Conservation (phyloP, 2,113 vertebrate species). For the Apus apus region DNA sequence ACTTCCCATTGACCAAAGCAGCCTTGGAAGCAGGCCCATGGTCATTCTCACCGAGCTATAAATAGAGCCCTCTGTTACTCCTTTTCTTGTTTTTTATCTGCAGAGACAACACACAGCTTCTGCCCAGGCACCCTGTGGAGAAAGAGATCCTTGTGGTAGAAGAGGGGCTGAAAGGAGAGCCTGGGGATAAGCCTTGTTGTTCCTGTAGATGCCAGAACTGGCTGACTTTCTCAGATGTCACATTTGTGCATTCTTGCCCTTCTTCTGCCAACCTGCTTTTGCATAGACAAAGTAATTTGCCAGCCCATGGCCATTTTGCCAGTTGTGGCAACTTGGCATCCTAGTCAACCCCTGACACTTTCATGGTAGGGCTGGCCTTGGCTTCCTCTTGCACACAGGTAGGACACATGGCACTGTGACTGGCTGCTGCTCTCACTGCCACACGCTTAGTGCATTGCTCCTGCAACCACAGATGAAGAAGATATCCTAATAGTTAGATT, state of each 20-base stretch:
- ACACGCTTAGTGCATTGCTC: background rate
- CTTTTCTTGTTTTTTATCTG: background rate
- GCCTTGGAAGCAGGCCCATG: background rate
- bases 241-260: background rate
- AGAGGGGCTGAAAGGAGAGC: background rate
- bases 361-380: background rate
- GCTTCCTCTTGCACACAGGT: background rate
- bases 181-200: background rate
- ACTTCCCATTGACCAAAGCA: background rate
- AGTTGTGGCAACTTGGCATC: background rate
- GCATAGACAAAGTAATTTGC: background rate
- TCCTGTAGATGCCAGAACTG: background rate
- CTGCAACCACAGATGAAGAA: slow-evolving; percentile 12
- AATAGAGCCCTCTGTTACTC: background rate
- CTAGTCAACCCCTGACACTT: background rate
- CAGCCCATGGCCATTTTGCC: background rate
- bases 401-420: background rate
- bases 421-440: background rate
- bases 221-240: background rate
- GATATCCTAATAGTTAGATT: slow-evolving; percentile 16
- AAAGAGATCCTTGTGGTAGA: background rate
- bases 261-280: background rate
- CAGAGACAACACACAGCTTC: background rate
- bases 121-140: background rate
- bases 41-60: background rate